These are phyloP conservation scores for Aleadryas rufinucha DNA, from an alignment of 2,113 vertebrate genomes.

Conservation along the genomic window DNA sequence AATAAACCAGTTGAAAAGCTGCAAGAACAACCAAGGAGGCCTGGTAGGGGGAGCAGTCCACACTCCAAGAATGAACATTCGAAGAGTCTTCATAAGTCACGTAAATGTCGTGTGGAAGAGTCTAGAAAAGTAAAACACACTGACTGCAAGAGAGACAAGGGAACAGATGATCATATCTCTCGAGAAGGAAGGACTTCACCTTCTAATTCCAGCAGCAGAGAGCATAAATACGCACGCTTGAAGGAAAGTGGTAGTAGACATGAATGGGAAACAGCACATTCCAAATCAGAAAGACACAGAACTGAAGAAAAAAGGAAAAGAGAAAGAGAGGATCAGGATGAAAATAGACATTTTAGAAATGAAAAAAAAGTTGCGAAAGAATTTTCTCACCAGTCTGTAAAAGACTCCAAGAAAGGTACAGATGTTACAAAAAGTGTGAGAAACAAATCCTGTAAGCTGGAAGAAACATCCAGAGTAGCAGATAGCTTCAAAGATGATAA, in stretches of 20 bases:
- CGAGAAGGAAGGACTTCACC: constrained; percentile 60
- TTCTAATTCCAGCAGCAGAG: constrained; percentile 49
- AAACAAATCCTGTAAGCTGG: background rate
- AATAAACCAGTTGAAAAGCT: constrained; percentile 53
- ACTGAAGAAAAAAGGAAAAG: constrained; percentile 77
- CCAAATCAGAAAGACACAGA: constrained; percentile 69
- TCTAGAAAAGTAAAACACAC: constrained; percentile 52
- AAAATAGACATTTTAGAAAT: constrained; percentile 57
- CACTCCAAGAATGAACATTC: constrained; percentile 57
- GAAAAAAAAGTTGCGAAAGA: constrained; percentile 57
- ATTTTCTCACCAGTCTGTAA: constrained; percentile 38
- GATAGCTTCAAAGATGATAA: background rate
- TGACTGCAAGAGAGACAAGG: constrained; percentile 65
- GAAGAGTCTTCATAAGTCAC: constrained; percentile 55
- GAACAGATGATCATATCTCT: constrained; percentile 42
- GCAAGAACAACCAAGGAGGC: constrained; percentile 63
- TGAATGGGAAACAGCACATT: constrained; percentile 53
- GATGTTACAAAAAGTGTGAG: constrained; percentile 37
- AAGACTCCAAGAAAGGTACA: constrained; percentile 45
- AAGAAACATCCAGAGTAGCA: background rate
- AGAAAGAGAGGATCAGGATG: constrained; percentile 66
- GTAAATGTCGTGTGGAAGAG: constrained; percentile 61
- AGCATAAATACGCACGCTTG: constrained; percentile 37
- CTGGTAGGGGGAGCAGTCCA: constrained; percentile 54
- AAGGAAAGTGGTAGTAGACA: constrained; percentile 39